Base-by-base conservation (phyloP, 2,888 invertebrate species). In the Dicyrtomina minuta region DNA sequence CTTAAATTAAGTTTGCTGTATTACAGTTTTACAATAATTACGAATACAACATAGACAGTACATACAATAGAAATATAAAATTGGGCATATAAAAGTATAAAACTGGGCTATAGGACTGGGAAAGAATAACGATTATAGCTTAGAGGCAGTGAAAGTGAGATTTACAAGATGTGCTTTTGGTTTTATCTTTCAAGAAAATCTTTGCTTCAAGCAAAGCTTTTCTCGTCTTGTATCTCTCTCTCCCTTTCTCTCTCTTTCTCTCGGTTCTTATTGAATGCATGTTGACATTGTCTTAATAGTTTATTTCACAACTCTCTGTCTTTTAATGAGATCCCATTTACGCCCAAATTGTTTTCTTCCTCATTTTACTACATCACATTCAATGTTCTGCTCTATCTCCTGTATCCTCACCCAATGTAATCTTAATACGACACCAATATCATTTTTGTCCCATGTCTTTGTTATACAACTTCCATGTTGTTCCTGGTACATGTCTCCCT, bases 261-360 rank as follows among this genome's bases (percentile, higher is more conserved):
- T 60, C 39, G n/a, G n/a, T 33, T 39, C 58, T 20, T 33, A 46
- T 60, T 44, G 10, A 15, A 60, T 60, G 20, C 51, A 62, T 64
- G 64, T 64, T 64, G 64, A 64, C 64, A 64, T 51, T 51, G 64
- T 64, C 27, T 51, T 64, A 51, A 64, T 22, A 64, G 49, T 51
- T 64, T 20, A 51, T 33, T 51, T 51, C 22, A 64, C 64, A 64
- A 64, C 26, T 61, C 22, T 33, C 44, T 4, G 43, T 22, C 33
- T 60, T 60, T 26, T 64, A 64, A 64, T 64, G 64, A 64, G 64
- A 64, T 61, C 49, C 64, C 49, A 64, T 64, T 64, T 64, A 39
- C 58, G 41, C 58, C 20, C 58, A 58, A 58, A 58, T 58, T 58
- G 41, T 58, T 20, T 41, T 41, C 58, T 58, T 41, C 10, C 33